A percentile compares a stretch with the other conserved stretches of the same genome.
These are phyloP conservation scores for Sternotherus odoratus DNA, from an alignment of 2,797 vertebrate species.

Conservation along the genomic window DNA sequence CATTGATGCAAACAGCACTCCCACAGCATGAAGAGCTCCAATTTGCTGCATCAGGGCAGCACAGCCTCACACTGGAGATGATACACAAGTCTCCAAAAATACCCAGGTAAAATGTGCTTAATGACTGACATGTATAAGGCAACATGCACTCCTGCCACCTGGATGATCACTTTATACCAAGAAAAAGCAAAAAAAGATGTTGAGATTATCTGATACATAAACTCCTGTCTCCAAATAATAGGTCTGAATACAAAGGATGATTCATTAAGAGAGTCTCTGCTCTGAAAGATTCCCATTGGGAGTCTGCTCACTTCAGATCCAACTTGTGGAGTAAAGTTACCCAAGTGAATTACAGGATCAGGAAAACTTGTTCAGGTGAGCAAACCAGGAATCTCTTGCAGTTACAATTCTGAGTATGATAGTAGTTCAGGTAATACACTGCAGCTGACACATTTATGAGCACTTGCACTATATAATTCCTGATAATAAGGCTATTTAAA, in stretches of 20 bases:
- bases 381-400: neutral
- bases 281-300: too few species aligned
- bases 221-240: neutral
- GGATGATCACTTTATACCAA: neutral
- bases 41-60: neutral
- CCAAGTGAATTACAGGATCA: neutral
- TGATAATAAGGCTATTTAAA: neutral
- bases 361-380: neutral
- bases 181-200: neutral
- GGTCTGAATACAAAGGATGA: neutral
- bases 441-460: neutral
- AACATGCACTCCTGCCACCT: neutral
- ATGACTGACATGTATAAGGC: neutral
- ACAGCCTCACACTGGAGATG: neutral
- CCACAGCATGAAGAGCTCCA: neutral
- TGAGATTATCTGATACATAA: neutral
- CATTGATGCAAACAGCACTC: neutral
- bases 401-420: neutral
- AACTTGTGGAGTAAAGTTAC: neutral
- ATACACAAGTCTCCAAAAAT: neutral
- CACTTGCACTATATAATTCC: neutral
- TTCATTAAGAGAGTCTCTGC: neutral
- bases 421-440: neutral
- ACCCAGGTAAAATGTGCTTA: neutral
- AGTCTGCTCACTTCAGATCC: neutral